Evolutionary conservation across 2,797 vertebrate species (phyloP), one percentile per base, ranked within the genome.

Genomic region (Cyprinodon diabolis): DNA sequence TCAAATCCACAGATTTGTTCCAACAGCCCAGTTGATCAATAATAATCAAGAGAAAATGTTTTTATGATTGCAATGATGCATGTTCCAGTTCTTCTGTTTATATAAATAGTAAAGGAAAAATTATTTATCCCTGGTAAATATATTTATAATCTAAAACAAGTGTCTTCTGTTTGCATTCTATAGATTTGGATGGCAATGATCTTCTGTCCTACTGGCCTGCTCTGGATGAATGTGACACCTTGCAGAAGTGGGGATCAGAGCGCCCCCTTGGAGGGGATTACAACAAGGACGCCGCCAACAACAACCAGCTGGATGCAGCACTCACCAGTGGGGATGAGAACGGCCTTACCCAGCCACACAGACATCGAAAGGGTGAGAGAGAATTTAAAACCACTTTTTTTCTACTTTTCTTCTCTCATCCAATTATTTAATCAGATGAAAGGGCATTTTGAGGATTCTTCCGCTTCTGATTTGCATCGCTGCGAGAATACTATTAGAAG

Each of bases 211-310:
- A 97, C 86, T 99, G 98, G 98, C 98, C 98, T 0, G 96, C 96
- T 51, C 87, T 98, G 91, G 97, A 97, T 4, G 97, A 97, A 79
- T 96, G 96, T 0, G 97, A 98, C 75, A 96, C 95, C n/a, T 92
- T 99, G 85, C 98, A 99, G 94, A 98, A 99, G 83, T 99, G 98
- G 98, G 97, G 98, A 80, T 99, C 98, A 0, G 98, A 99, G 89
- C 94, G 98, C 86, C 97, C 96, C 79, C 95, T 99, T 84, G 98
- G 97, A 51, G 95, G 94, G 0, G 97, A 99, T 86, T 92, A 96
- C 92, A 97, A 91, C 90, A 99, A 98, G 90, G 98, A 99, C 0
- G 95, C 97, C 0, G 96, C 97, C 79, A 99, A 98, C 91, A 99
- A 98, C 90, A 98, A 99, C 94, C 97, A 97, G 87, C 86, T 93